A percentile compares a stretch with the other conserved stretches of the same genome.
phyloP scores from a whole-genome alignment of 2,888 invertebrate species.

The Tineola bisselliella region DNA sequence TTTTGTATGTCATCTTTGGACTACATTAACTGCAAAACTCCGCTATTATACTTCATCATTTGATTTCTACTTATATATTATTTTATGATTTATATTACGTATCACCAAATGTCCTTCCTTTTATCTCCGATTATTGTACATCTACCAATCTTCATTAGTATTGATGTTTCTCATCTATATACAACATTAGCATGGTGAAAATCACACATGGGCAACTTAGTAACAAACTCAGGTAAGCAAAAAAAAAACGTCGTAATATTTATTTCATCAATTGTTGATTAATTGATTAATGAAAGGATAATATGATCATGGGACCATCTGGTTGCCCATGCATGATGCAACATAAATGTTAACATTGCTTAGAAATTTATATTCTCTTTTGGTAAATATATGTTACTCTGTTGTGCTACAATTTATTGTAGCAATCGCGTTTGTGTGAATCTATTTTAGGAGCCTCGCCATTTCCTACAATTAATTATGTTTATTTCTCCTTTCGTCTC shows the following conservation, averaged over 20 bases:
- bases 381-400: too few relatives aligned
- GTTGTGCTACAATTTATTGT: too few relatives aligned
- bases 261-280: background rate
- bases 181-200: conserved; percentile 2
- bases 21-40: background rate
- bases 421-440: too few relatives aligned
- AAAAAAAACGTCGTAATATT: background rate
- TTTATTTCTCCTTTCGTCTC: background rate
- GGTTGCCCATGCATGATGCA: background rate
- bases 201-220: conserved; percentile 6
- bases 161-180: background rate
- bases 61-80: background rate
- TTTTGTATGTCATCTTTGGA: background rate
- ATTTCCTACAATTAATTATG: background rate
- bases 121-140: background rate
- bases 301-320: background rate
- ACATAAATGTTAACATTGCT: background rate
- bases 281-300: background rate
- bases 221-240: background rate
- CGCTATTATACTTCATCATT: background rate
- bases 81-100: background rate
- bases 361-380: too few relatives aligned
- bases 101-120: background rate
- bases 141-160: background rate
- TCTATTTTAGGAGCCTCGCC: background rate